Conservation (phyloP, 2,113 vertebrate genomes). For the Apistogramma diplotaenia region DNA sequence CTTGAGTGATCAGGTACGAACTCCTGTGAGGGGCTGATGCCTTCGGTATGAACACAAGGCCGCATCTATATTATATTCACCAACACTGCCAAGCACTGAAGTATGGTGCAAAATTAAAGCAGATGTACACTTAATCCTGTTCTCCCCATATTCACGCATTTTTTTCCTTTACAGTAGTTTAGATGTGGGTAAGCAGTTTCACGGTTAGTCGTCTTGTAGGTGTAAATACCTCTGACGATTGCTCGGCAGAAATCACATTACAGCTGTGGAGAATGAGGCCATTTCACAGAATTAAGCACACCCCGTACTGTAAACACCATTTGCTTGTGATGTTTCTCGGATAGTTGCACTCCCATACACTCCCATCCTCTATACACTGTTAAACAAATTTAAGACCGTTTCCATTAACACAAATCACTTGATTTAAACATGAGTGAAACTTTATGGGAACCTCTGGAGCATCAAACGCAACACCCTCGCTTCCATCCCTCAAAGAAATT, state of each 20-base stretch:
- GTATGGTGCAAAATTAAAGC: background rate
- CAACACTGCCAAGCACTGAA: conserved; percentile 9
- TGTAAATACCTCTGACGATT: conserved; percentile 44
- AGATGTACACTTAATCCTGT: background rate
- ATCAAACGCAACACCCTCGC: background rate
- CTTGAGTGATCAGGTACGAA: conserved; percentile 36
- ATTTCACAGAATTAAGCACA: conserved; percentile 41
- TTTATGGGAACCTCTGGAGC: conserved; percentile 26
- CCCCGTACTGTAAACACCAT: conserved; percentile 30
- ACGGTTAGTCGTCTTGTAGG: conserved; percentile 27
- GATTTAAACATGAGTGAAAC: conserved; percentile 29
- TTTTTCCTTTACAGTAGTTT: background rate
- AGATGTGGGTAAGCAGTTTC: conserved; percentile 6
- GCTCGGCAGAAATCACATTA: conserved; percentile 38
- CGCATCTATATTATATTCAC: background rate
- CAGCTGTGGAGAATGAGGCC: conserved; percentile 37
- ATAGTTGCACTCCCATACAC: conserved; percentile 22
- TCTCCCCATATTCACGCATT: background rate
- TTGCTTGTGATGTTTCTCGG: conserved; percentile 23
- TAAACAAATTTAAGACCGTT: conserved; percentile 22
- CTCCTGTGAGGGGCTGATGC: background rate
- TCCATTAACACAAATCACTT: conserved; percentile 44
- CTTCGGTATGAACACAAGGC: conserved; percentile 1
- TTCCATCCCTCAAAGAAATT: conserved; percentile 5
- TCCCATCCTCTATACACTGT: conserved; percentile 3